These are phyloP conservation scores for Ctenochaetus hawaiiensis DNA, from an alignment of 2,797 vertebrate genomes.

Conservation along the genomic window DNA sequence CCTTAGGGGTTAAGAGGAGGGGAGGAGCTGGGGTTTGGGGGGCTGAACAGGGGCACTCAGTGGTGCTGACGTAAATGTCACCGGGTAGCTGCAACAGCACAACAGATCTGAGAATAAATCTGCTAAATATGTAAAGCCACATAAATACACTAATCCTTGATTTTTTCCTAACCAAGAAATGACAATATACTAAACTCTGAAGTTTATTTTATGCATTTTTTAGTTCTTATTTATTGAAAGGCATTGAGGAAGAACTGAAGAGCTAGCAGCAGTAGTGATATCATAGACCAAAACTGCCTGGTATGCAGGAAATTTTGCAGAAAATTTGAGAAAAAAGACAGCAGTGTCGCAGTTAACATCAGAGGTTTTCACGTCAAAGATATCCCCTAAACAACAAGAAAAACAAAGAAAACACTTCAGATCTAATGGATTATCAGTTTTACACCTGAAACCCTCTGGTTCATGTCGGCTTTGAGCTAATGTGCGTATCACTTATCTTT, in stretches of 20 bases:
- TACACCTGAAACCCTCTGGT: slow-evolving; percentile 46
- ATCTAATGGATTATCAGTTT: slow-evolving; percentile 40
- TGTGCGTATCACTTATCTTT: slow-evolving; percentile 56
- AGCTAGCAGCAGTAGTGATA: not conserved
- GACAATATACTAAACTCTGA: not conserved
- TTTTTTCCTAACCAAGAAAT: not conserved
- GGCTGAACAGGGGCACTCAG: slow-evolving; percentile 46
- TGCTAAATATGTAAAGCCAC: not conserved
- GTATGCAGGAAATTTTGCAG: not conserved
- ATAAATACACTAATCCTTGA: not conserved
- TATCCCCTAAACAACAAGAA: slow-evolving; percentile 12
- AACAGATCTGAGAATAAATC: slow-evolving; percentile 23
- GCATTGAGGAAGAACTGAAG: not conserved
- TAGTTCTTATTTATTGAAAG: not conserved
- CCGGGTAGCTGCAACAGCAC: slow-evolving; percentile 15
- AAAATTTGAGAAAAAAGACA: not conserved
- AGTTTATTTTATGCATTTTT: not conserved
- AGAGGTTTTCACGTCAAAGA: not conserved
- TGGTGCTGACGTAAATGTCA: slow-evolving; percentile 33
- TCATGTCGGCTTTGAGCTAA: slow-evolving; percentile 36
- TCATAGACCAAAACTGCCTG: not conserved
- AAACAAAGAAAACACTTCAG: slow-evolving; percentile 15
- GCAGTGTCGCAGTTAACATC: slow-evolving; percentile 9
- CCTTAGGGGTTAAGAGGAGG: slow-evolving; percentile 81
- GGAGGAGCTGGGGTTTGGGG: slow-evolving; percentile 46